Evolutionary conservation across 2,888 invertebrate genomes (phyloP).

Genomic region (Pseudococcus jackbeardsleyi): DNA sequence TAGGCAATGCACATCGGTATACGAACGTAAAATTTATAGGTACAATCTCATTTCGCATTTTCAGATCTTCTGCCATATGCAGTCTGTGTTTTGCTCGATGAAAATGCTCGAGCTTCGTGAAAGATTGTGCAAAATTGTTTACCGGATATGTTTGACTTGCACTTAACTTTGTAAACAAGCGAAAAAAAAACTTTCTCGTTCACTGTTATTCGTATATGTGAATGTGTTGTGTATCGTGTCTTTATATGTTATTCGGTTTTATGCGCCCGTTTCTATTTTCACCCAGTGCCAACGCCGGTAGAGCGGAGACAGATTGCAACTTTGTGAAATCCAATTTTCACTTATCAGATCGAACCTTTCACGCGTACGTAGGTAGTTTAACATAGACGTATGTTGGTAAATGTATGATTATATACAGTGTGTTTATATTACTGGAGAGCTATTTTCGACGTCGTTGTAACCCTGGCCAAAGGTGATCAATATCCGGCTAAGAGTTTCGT

Average conservation of each 20-base stretch:
- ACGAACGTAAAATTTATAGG: background rate
- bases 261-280: background rate
- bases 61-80: background rate
- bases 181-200: constrained; percentile 3
- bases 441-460: background rate
- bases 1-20: background rate
- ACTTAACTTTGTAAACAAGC: constrained; percentile 43
- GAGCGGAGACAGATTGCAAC: constrained; percentile 24
- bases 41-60: background rate
- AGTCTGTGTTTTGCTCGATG: background rate
- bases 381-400: background rate
- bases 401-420: background rate
- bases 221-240: background rate
- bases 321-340: constrained; percentile 51
- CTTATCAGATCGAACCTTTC: constrained; percentile 35
- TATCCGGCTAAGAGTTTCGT: background rate
- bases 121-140: constrained; percentile 45
- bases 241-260: constrained; percentile 10
- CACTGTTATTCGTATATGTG: background rate
- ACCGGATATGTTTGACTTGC: constrained; percentile 40
- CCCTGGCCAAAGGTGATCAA: background rate
- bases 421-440: constrained; percentile 2
- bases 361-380: background rate
- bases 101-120: background rate
- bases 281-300: background rate